Evolutionary conservation across 2,888 invertebrate genomes (phyloP), one percentile per base, ranked within the genome.

Genomic region (Xestia c-nigrum): DNA sequence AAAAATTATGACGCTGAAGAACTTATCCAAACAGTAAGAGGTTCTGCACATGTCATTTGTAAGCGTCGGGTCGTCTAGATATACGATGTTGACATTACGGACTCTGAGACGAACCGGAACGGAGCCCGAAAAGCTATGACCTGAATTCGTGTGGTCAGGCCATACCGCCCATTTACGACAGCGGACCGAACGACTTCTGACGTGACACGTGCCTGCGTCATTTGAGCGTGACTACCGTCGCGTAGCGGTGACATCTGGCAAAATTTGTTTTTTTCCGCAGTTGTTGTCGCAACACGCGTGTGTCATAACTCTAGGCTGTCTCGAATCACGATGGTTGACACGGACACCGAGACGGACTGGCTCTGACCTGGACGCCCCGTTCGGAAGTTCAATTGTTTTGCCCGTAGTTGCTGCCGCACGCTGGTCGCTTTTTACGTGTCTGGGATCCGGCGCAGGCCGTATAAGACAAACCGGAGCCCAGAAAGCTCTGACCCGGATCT

Each of bases 401-500:
- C 43, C 43, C 43, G 43, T 46, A 46, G 46, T 46, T 9, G 9
- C 55, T 55, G 10, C 55, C 0, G 21, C 21, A n/a, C 10, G n/a
- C 55, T n/a, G 12, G 55, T 50, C 50, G 1, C 21, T 21, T 50
- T n/a, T 7, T 12, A 12, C n/a, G 10, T 55, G 5, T 52, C 52
- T 52, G 21, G 6, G 38, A 74, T 47, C 38, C 21, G n/a, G 14
- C 16, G 14, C 57, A 9, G 55, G n/a, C 12, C 7, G n/a, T 38
- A 3, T 16, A 6, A 21, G 50, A 40, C 24, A 5, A 2, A 21
- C 50, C 40, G 24, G 52, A 52, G 40, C 9, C 5, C 10, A 6
- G 2, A 16, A 43, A 19, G 10, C 24, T 7, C 46, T 31, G 57
- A 78, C 78, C 76, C 57, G 57, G 79, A 78, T n/a, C 1, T 10